Conservation (phyloP, 2,797 vertebrate species). For the Gymnothorax reevesii region DNA sequence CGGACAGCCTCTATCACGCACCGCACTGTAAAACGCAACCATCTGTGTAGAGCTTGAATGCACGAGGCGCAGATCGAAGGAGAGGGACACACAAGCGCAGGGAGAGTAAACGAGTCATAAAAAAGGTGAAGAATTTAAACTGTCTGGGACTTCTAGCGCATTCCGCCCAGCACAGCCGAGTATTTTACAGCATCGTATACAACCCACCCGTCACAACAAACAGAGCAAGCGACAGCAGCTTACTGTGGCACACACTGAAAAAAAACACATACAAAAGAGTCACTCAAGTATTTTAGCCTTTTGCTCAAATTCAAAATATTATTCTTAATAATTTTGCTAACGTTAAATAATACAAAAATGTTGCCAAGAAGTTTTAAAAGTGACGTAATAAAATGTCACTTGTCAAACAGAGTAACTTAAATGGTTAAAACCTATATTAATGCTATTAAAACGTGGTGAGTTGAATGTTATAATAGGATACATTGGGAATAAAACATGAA, state of each 20-base stretch:
- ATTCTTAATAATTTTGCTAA: too few relatives aligned
- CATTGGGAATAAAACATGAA: constrained; percentile 45
- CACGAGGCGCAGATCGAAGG: neutral
- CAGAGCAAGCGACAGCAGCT: neutral
- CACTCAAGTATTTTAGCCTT: too few relatives aligned
- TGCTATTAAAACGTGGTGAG: too few relatives aligned
- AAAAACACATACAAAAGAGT: too few relatives aligned
- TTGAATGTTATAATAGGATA: constrained; percentile 24
- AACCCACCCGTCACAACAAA: neutral
- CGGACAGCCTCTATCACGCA: neutral
- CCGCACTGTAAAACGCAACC: neutral
- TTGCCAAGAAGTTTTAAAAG: too few relatives aligned
- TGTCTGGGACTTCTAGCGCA: neutral
- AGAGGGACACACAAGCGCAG: neutral
- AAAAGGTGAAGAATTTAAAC: neutral
- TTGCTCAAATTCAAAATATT: too few relatives aligned
- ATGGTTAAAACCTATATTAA: too few relatives aligned
- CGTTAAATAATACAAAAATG: too few relatives aligned
- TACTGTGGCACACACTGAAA: too few relatives aligned
- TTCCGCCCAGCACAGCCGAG: neutral
- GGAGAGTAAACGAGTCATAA: neutral
- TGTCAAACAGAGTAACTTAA: too few relatives aligned
- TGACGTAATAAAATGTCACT: too few relatives aligned
- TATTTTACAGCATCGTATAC: neutral
- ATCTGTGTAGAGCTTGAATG: neutral